phyloP scores from a whole-genome alignment of 2,113 vertebrate genomes.

The Rattus rattus region DNA sequence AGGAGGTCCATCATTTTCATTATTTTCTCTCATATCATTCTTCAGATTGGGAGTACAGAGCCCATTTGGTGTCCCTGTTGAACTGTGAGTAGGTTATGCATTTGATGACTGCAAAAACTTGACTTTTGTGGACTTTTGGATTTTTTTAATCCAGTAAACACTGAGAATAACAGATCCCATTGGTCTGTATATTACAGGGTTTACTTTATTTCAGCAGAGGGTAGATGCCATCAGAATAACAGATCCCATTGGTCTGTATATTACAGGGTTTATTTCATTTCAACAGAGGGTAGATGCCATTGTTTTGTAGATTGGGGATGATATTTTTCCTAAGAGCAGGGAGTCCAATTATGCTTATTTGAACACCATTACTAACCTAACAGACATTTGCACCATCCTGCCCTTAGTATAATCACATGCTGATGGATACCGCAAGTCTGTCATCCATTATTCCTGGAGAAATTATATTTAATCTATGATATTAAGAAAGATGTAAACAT shows the following conservation, averaged over 20 bases:
- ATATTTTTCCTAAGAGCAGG: slow-evolving; percentile 46
- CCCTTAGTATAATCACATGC: not conserved
- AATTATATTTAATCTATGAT: slow-evolving; percentile 22
- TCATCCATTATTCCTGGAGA: not conserved
- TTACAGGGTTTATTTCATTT: slow-evolving; percentile 20
- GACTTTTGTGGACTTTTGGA: not conserved
- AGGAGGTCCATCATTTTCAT: slow-evolving; percentile 45
- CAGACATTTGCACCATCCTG: not conserved
- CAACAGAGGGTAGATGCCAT: not conserved
- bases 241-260: not conserved
- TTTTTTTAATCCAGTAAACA: not conserved
- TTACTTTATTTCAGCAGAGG: slow-evolving; percentile 35
- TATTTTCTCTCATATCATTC: slow-evolving; percentile 29
- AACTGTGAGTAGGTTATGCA: not conserved
- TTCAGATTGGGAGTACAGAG: not conserved
- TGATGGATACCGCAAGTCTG: not conserved
- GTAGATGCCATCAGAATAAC: not conserved
- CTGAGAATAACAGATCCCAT: not conserved
- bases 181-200: not conserved
- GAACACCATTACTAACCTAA: not conserved
- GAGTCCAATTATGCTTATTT: slow-evolving; percentile 21
- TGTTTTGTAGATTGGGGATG: slow-evolving; percentile 29
- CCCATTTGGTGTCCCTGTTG: not conserved
- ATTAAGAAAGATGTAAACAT: slow-evolving; percentile 45
- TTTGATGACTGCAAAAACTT: slow-evolving; percentile 5